Evolutionary conservation across 92 coral and sea anemone genomes (phyloP).

Genomic region (Virgularia gustaviana): DNA sequence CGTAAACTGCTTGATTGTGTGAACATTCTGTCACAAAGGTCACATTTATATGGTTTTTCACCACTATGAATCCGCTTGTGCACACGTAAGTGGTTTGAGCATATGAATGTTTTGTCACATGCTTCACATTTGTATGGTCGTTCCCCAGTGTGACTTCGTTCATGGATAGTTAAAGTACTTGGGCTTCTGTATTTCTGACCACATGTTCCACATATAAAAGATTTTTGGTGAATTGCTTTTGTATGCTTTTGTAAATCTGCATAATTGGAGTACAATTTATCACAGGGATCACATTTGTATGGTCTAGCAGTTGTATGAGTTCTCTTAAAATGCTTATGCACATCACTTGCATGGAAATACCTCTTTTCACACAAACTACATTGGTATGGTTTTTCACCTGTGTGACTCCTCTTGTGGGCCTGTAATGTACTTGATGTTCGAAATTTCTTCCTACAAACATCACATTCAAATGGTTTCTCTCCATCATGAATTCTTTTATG

Average conservation of each 20-base stretch:
- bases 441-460: background rate
- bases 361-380: too few species aligned
- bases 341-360: background rate
- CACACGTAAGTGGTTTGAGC: background rate
- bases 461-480: too few species aligned
- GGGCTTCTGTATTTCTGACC: conserved; percentile 13
- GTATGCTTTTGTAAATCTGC: conserved; percentile 1
- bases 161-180: conserved; percentile 5
- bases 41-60: conserved; percentile 22
- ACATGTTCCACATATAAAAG: conserved; percentile 11
- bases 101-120: conserved; percentile 10
- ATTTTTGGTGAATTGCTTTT: conserved; percentile 9
- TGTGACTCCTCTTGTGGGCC: background rate
- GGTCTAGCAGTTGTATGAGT: too few species aligned
- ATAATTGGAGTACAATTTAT: conserved; percentile 7
- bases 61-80: conserved; percentile 30
- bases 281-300: too few species aligned
- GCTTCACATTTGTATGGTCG: conserved; percentile 12
- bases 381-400: too few species aligned
- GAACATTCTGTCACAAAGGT: conserved; percentile 4
- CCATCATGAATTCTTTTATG: background rate
- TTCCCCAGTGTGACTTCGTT: conserved; percentile 1
- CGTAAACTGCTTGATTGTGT: background rate
- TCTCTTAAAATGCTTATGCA: too few species aligned
- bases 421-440: background rate